Base-by-base conservation (phyloP, 2,888 invertebrate species). In the Pollenia amentaria region DNA sequence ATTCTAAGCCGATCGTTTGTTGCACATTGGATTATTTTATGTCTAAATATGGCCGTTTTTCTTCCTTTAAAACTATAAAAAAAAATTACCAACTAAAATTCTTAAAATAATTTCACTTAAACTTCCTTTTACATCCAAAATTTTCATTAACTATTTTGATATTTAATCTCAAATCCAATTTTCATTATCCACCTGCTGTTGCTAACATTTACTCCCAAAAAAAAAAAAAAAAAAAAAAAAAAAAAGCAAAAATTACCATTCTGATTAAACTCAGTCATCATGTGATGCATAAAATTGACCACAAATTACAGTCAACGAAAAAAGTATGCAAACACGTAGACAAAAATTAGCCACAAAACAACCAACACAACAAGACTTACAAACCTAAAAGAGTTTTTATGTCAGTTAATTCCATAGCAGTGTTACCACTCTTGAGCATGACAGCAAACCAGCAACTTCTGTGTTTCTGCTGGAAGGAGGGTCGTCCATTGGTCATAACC, bases 291-390 rank as follows among this genome's bases (percentile, higher is more conserved):
- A 60, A 80, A 84, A 80, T 69, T 80, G 48, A 57, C 76, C 76
- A 55, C 75, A 80, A 65, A 76, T 76, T 70, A 53, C 51, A 79
- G 14, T 48, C 51, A 57, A 40, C 16, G 11, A 83, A 38, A 44
- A 21, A 38, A 62, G 18, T 8, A 46, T 60, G 2, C 1, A 60
- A 72, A 65, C 76, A 72, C 48, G 53, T 76, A 48, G 8, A 40
- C 40, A 67, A 76, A 82, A 46, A 75, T 86, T 53, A 65, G 79
- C 86, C 86, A 51, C 75, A 80, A 70, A 76, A 83, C 65, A 76
- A 62, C 51, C 70, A 83, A 86, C 70, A 72, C 46, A 11, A 75
- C 14, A 60, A 14, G 12, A 69, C 51, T 51, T 53, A 48, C 48
- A 16, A n/a, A 29, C 57, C 12, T 21, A 21, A 55, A 21, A 57